Evolutionary conservation across 1,140 invertebrate genomes (phyloP).

Genomic region (Tetramorium alpestre): DNA sequence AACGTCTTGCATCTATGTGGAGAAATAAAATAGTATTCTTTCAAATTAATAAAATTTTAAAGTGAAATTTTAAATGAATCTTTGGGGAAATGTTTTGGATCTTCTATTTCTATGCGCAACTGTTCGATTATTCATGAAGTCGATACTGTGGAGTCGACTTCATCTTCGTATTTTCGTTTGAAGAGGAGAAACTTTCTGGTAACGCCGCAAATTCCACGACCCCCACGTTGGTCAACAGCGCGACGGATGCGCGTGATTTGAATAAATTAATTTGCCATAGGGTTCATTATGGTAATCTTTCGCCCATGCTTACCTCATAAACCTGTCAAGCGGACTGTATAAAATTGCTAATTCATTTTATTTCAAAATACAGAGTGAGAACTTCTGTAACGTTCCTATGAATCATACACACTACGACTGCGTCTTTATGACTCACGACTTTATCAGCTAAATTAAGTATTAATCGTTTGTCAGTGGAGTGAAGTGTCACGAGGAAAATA

Average conservation of each 20-base stretch:
- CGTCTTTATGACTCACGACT: constrained; percentile 45
- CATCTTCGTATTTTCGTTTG: background rate
- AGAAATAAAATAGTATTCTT: background rate
- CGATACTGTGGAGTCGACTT: background rate
- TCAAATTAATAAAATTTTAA: too few relatives aligned
- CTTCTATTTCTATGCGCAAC: background rate
- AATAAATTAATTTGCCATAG: constrained; percentile 35
- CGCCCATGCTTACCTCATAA: background rate
- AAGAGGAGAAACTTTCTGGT: background rate
- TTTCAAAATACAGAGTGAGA: background rate
- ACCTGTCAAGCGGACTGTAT: background rate
- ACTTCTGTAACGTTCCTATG: background rate
- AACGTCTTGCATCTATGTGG: background rate
- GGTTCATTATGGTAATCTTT: background rate
- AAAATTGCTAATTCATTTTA: constrained; percentile 3
- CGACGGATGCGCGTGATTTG: background rate
- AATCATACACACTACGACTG: background rate
- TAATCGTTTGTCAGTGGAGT: constrained; percentile 33
- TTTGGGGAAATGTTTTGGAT: background rate
- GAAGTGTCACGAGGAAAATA: background rate
- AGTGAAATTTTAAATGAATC: background rate
- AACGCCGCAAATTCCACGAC: background rate
- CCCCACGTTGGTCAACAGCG: background rate
- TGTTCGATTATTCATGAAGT: background rate
- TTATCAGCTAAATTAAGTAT: constrained; percentile 51